These are phyloP conservation scores for Neolamprologus devosi DNA, from an alignment of 2,113 vertebrate species.

Conservation along the genomic window DNA sequence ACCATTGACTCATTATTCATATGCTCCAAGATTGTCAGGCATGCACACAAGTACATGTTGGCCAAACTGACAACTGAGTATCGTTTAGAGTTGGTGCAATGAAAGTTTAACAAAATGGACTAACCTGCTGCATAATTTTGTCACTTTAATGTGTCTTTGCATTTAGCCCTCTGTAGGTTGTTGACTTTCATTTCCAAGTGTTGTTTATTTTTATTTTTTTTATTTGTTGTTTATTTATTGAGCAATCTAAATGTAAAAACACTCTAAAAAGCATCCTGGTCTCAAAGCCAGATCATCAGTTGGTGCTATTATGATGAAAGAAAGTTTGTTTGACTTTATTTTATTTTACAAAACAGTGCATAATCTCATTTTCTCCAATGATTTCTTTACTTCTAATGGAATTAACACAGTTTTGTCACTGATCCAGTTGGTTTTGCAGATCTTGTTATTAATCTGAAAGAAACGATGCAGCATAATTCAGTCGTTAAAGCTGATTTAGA, in stretches of 20 bases:
- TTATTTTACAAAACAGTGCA: accelerated
- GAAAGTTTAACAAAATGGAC: accelerated
- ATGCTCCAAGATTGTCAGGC: accelerated
- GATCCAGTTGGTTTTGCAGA: not conserved
- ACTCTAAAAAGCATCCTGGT: not conserved
- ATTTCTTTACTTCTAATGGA: accelerated
- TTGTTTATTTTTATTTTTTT: not conserved
- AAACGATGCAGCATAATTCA: accelerated
- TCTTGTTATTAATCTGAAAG: not conserved
- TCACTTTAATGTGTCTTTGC: not conserved
- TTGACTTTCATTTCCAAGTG: not conserved
- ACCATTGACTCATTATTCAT: accelerated
- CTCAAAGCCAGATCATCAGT: not conserved
- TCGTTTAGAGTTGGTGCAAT: accelerated
- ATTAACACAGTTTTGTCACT: not conserved
- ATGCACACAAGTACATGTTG: not conserved
- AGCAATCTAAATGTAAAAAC: not conserved
- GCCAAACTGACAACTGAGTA: not conserved
- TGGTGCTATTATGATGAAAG: not conserved
- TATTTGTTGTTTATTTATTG: not conserved
- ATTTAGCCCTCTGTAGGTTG: not conserved
- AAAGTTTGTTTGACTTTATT: not conserved
- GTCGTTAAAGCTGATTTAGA: accelerated
- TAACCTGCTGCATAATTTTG: accelerated
- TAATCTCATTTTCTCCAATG: accelerated